Evolutionary conservation across 2,797 vertebrate genomes (phyloP).

Genomic region (Acridotheres tristis): DNA sequence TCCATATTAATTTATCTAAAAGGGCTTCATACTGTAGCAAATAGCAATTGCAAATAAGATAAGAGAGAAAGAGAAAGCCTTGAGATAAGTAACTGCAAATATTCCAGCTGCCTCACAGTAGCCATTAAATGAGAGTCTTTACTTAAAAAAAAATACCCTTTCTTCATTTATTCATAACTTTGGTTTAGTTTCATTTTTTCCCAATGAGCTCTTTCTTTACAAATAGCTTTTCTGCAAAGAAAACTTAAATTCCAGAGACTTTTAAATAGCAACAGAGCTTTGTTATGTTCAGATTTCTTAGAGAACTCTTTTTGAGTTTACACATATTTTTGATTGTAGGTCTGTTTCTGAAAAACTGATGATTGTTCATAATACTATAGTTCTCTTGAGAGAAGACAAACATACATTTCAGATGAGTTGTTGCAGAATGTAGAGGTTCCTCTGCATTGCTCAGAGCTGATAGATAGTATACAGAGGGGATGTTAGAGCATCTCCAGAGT

Average conservation of each 20-base stretch:
- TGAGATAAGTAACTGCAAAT: not conserved
- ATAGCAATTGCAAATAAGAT: not conserved
- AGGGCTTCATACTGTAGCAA: not conserved
- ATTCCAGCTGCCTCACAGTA: not conserved
- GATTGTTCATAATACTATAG: not conserved
- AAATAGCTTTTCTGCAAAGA: not conserved
- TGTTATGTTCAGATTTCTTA: not conserved
- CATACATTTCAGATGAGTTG: not conserved
- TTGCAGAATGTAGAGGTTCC: not conserved
- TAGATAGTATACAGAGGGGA: not conserved
- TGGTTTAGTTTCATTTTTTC: not conserved
- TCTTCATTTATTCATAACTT: not conserved
- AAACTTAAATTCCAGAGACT: not conserved
- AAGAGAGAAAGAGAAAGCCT: not conserved
- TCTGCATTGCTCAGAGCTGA: not conserved
- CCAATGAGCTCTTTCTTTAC: not conserved
- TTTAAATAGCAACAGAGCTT: not conserved
- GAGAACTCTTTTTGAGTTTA: not conserved
- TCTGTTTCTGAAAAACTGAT: not conserved
- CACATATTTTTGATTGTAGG: not conserved
- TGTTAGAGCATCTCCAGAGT: not conserved
- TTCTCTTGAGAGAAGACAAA: not conserved
- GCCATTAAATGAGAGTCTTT: not conserved
- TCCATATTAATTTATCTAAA: slow-evolving; percentile 6
- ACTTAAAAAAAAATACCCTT: not conserved